A percentile compares a stretch with the other conserved stretches of the same genome.
Conservation (phyloP, 2,888 invertebrate genomes). For the Aplocera efformata region DNA sequence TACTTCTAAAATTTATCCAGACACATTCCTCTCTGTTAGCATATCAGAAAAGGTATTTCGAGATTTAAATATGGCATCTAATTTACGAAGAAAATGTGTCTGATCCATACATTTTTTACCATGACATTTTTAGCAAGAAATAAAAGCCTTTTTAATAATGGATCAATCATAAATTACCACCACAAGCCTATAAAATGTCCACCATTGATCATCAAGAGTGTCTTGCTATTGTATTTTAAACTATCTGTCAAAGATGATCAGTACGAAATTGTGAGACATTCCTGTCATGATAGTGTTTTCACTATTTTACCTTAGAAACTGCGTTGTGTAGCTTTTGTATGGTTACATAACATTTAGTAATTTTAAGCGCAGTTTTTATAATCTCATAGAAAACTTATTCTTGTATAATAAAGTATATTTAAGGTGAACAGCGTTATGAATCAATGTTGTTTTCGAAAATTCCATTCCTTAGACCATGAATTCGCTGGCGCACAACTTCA, state of each 20-base stretch:
- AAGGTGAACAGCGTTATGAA: constrained; percentile 25
- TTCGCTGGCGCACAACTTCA: constrained; percentile 59
- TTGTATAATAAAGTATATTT: constrained; percentile 53
- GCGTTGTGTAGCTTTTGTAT: constrained; percentile 37
- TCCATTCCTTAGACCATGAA: constrained; percentile 46
- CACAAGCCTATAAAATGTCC: too few relatives aligned
- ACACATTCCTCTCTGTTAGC: not conserved
- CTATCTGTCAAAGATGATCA: constrained; percentile 9
- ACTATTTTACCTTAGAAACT: constrained; percentile 8
- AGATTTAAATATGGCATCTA: too few relatives aligned
- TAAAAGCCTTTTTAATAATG: not conserved
- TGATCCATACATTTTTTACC: too few relatives aligned
- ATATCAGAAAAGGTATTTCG: too few relatives aligned
- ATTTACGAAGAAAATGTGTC: too few relatives aligned
- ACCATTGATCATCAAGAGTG: constrained; percentile 1
- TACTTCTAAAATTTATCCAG: too few relatives aligned
- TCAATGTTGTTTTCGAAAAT: constrained; percentile 24
- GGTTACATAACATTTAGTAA: constrained; percentile 37
- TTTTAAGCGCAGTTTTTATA: constrained; percentile 50
- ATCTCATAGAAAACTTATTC: constrained; percentile 56
- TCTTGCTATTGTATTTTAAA: constrained; percentile 8
- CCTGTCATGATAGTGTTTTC: too few relatives aligned
- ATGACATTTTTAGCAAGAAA: not conserved
- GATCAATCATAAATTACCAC: not conserved
- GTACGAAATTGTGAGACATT: not conserved